Conservation (phyloP, 2,113 vertebrate species). For the Poecile atricapillus region DNA sequence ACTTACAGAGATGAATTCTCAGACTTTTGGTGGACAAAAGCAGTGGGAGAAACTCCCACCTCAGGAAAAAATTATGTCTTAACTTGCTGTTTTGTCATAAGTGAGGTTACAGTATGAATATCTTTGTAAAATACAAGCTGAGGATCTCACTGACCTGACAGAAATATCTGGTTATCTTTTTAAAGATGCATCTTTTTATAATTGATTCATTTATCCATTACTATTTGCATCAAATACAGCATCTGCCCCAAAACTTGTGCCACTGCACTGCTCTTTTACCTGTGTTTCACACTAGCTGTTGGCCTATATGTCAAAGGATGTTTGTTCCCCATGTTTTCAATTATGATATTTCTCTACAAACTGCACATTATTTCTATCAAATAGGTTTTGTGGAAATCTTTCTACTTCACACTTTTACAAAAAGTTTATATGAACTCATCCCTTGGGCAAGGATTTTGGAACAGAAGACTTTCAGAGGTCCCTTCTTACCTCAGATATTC, state of each 20-base stretch:
- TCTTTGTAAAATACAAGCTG: neutral
- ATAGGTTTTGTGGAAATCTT: neutral
- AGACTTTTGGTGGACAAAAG: neutral
- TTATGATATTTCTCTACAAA: neutral
- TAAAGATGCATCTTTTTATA: neutral
- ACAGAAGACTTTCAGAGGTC: neutral
- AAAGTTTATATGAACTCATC: neutral
- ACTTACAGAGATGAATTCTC: neutral
- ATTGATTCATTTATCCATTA: neutral
- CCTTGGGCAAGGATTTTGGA: neutral
- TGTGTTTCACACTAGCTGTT: neutral
- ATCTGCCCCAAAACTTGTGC: neutral
- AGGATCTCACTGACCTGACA: neutral
- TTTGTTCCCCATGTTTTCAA: neutral
- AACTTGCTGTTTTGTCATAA: neutral
- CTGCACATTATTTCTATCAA: neutral
- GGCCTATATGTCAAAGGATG: neutral
- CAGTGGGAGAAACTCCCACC: neutral
- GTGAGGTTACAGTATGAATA: fast-evolving
- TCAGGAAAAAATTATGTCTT: neutral
- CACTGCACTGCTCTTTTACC: neutral
- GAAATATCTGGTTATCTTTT: neutral
- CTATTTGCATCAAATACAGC: neutral
- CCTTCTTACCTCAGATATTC: neutral
- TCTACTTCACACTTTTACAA: neutral